A percentile compares a stretch with the other conserved stretches of the same genome.
Evolutionary conservation across 1,140 invertebrate genomes (phyloP).

Genomic region (Nephila pilipes): DNA sequence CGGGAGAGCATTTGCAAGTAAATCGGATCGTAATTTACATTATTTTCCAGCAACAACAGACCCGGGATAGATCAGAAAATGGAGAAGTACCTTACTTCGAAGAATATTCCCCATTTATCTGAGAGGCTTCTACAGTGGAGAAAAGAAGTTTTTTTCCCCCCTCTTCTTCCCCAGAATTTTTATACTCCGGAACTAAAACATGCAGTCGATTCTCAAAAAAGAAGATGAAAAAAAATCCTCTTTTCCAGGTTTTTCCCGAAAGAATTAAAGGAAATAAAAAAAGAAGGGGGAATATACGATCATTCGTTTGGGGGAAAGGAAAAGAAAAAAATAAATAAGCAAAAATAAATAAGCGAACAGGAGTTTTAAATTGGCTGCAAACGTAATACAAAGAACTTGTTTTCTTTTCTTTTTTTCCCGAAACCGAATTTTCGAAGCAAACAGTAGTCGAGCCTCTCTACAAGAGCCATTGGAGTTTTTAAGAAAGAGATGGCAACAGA

Average conservation of each 20-base stretch:
- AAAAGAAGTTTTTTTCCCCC: neutral
- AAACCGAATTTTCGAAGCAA: neutral
- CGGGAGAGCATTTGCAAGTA: slow-evolving; percentile 42
- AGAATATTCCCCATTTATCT: slow-evolving; percentile 41
- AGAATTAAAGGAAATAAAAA: slow-evolving; percentile 8
- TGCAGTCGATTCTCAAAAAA: neutral
- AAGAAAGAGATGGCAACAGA: neutral
- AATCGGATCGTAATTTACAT: slow-evolving; percentile 61
- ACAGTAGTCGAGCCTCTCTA: neutral
- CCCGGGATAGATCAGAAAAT: neutral
- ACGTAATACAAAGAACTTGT: slow-evolving; percentile 37
- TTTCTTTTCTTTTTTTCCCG: no score
- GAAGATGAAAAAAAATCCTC: neutral
- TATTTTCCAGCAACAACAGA: neutral
- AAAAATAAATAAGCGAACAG: slow-evolving; percentile 55
- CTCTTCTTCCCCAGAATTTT: neutral
- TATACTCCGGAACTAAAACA: neutral
- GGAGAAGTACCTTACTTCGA: neutral
- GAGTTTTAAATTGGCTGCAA: slow-evolving; percentile 65
- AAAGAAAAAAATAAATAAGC: slow-evolving; percentile 13
- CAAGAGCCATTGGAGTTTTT: neutral
- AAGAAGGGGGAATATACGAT: slow-evolving; percentile 7
- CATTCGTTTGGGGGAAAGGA: neutral
- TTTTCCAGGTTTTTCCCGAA: slow-evolving; percentile 30
- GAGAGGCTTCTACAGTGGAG: neutral